Base-by-base conservation (phyloP, 2,888 invertebrate genomes). In the Papilio elwesi region DNA sequence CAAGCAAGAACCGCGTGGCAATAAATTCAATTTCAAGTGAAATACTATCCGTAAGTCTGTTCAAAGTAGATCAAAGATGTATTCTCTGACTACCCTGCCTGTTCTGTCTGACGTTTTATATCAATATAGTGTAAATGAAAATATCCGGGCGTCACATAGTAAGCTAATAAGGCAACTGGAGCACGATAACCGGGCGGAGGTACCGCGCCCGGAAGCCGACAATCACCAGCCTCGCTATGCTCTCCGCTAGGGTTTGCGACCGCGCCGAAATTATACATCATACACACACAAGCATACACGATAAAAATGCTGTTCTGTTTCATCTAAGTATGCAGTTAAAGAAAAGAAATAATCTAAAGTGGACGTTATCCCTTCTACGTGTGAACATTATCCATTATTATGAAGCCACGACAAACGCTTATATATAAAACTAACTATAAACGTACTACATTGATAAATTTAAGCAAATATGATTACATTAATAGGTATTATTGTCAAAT, bases 191-290 rank as follows among this genome's bases (percentile, higher is more conserved):
- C 76, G 70, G 63, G 63, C 70, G 62, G 65, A 59, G 71, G 36
- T 49, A 64, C 72, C 78, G 81, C 79, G 80, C 83, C 83, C 89
- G 89, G 87, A 89, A 86, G 80, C 82, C 76, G 74, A 68, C 82
- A 85, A 87, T 88, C 85, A 80, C 76, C 75, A 74, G 78, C 57
- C 63, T 51, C 53, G 52, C 36, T 65, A 8, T 36, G 12, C 13
- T 16, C 49, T 49, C 48, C 6, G 13, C 13, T 49, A 65, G 16
- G 48, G 26, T 65, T 65, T 26, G 48, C 13, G 7, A 59, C n/a
- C 5, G 38, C 26, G 13, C 2, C 57, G 9, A 38, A 59, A 59
- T 11, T 59, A 59, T 13, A 59, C 57, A 38, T 8, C 38, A 13
- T 13, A 38, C 6, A 38, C 12, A 57, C 36, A 57, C 51, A 36